Conservation (phyloP, 2,888 invertebrate species). For the Tetheella fluctuosa region DNA sequence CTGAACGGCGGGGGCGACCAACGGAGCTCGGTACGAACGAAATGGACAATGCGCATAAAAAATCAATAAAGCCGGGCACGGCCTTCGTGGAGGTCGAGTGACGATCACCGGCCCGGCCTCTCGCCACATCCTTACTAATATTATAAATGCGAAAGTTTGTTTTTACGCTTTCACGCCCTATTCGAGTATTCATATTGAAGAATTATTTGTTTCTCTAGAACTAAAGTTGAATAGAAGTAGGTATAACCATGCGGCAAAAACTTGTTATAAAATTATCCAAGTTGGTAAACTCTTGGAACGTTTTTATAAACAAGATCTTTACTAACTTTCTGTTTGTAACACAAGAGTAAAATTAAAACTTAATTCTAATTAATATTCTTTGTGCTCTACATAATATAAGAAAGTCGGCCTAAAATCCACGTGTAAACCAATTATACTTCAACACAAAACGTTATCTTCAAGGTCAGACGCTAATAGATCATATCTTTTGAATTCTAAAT, state of each 20-base stretch:
- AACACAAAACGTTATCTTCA: neutral
- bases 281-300: neutral
- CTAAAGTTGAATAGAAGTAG: too few relatives aligned
- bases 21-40: slow-evolving; percentile 52
- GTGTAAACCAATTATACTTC: neutral
- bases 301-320: neutral
- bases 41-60: slow-evolving; percentile 83
- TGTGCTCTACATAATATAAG: neutral
- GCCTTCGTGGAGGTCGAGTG: slow-evolving; percentile 78
- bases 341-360: neutral
- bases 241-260: neutral
- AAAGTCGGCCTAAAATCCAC: neutral
- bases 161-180: neutral
- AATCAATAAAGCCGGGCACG: slow-evolving; percentile 80
- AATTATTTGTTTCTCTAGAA: neutral
- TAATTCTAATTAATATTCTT: neutral
- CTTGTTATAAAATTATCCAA: neutral
- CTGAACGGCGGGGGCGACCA: slow-evolving; percentile 27
- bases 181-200: neutral
- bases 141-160: slow-evolving; percentile 23
- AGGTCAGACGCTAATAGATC: neutral
- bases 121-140: slow-evolving; percentile 42
- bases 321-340: neutral
- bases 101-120: slow-evolving; percentile 52
- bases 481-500: neutral